Base-by-base conservation (phyloP, 2,113 vertebrate genomes). In the Dendropsophus ebraccatus region DNA sequence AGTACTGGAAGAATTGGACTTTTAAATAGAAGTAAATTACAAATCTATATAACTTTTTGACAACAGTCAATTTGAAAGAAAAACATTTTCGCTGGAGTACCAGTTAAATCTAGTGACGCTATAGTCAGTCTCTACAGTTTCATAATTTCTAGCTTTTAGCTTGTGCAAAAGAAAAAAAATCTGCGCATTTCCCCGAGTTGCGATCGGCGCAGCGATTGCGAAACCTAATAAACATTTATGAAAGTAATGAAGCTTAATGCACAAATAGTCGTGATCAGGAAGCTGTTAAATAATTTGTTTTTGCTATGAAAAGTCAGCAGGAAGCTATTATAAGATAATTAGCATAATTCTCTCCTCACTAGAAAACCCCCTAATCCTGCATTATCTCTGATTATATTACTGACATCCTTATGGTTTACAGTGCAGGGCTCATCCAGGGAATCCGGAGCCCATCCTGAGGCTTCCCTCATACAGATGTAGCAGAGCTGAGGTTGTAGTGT, bases 301-400 rank as follows among this genome's bases (percentile, higher is more conserved):
- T 81, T 49, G 56, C 67, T 37, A 32, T 81, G 17, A 81, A 74
- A 81, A 81, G 85, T 81, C 85, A 87, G 77, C 85, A 81, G 77
- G 78, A 87, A 87, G 5, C 85, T 81, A 87, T 87, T 87, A 87
- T 87, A 87, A 81, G 74, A 81, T 73, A 87, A 87, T 87, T 81
- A 87, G 37, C 69, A 74, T 87, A 60, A 87, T 87, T 81, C 65
- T 86, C 85, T 74, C 13, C 76, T 74, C 69, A 35, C 67, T 32
- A 30, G 78, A 80, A 81, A 81, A 35, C 52, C 8, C 85, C 62
- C 19, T 23, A 54, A 73, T 81, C 78, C 67, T 35, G 54, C 67
- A 74, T 81, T 80, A 81, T 81, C 65, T 52, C 50, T 86, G 47
- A 86, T 86, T 72, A 80, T 79, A 47, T 58, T 56, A 73, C 35